These are phyloP conservation scores for Diadegma fenestrale DNA, from an alignment of 2,888 invertebrate genomes.

Conservation along the genomic window DNA sequence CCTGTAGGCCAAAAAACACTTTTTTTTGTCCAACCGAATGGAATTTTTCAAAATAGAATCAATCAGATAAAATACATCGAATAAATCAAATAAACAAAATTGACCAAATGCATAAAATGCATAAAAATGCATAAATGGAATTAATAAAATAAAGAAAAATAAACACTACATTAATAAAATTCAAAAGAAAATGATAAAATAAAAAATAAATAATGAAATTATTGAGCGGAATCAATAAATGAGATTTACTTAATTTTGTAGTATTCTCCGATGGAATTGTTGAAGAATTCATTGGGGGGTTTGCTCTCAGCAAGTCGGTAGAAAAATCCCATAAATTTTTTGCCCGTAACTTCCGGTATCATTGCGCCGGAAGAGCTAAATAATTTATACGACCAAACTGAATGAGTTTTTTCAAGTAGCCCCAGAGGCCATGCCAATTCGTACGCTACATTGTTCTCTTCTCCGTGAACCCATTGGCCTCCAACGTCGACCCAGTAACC, in stretches of 20 bases:
- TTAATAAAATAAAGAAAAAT: too few relatives aligned
- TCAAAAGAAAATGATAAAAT: neutral
- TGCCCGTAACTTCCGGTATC: conserved; percentile 30
- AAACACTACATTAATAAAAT: too few relatives aligned
- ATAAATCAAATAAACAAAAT: too few relatives aligned
- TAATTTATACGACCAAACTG: conserved; percentile 24
- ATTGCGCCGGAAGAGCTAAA: conserved; percentile 61
- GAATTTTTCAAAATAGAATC: too few relatives aligned
- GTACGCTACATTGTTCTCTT: conserved; percentile 74
- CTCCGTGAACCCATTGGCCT: conserved; percentile 79
- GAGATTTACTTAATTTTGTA: conserved; percentile 66
- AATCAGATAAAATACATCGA: too few relatives aligned
- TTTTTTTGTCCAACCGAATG: neutral
- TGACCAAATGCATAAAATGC: too few relatives aligned
- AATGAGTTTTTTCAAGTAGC: conserved; percentile 67
- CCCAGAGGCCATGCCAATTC: conserved; percentile 76
- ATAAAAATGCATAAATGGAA: too few relatives aligned
- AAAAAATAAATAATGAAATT: neutral
- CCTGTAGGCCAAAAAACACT: conserved; percentile 52
- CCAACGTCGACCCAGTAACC: conserved; percentile 76
- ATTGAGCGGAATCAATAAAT: neutral
- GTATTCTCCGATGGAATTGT: conserved; percentile 66
- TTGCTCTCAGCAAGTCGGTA: conserved; percentile 8
- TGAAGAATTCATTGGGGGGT: conserved; percentile 41
- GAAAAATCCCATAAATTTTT: conserved; percentile 29